Base-by-base conservation (phyloP, 2,113 vertebrate species). In the Megatriorchis doriae region DNA sequence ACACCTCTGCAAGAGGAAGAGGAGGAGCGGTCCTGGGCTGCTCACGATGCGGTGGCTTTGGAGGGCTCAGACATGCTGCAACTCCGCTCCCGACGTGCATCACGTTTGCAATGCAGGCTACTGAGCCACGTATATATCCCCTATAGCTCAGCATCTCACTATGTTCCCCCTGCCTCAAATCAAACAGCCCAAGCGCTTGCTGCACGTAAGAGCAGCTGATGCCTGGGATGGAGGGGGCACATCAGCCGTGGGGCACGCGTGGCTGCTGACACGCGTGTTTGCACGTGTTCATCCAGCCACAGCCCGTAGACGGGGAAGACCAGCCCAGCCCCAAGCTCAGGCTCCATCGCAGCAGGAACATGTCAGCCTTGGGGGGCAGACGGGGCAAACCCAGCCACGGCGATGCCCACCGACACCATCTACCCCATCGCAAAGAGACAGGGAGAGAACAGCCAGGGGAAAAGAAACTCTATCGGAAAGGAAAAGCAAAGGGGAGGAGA, bases 241-340 rank as follows among this genome's bases (percentile, higher is more conserved):
- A 17, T 29, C 43, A 25, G 7, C 29, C 65, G 22, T 1, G 1
- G 34, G 26, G 10, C 21, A 52, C 4, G 0, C 0, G 2, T 11
- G 45, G 62, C 53, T 5, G 5, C 48, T 52, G 62, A 48, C 3
- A 0, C 5, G 7, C 4, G 4, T 13, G 40, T 56, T 32, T 34
- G 36, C 21, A n/a, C 6, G 2, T 11, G 34, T 68, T 47, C 53
- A 13, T 47, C 48, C 70, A 56, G 23, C 45, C 25, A 61, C 38
- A 34, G 67, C 29, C 23, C 1, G 0, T 2, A 26, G 42, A 36
- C 19, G 45, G 56, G 34, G 14, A 56, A 45, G 32, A 40, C 20
- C 21, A 65, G 43, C 0, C 36, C 23, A 3, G 62, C 34, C 25
- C 26, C 38, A 42, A 62, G 36, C 43, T 59, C 66, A 45, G 77